Conservation (phyloP, 2,797 vertebrate species). For the Chiroxiphia lanceolata region DNA sequence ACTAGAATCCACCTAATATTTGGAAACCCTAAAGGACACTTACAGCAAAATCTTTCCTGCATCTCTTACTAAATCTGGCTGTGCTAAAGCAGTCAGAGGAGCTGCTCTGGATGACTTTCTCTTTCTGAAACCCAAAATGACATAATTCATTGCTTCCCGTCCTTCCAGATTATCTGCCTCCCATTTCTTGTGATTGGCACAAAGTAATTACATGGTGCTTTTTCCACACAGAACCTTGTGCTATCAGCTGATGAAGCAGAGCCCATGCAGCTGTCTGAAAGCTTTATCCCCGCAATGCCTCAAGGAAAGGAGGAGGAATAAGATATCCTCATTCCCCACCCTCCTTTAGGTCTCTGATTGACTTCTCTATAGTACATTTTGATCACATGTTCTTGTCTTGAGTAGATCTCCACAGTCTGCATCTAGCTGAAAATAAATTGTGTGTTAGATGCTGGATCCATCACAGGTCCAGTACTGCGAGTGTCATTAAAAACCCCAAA, state of each 20-base stretch:
- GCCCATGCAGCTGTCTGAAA: not conserved
- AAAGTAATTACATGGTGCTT: not conserved
- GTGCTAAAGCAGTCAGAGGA: not conserved
- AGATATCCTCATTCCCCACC: not conserved
- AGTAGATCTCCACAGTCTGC: not conserved
- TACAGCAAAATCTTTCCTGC: not conserved
- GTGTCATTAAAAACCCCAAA: not conserved
- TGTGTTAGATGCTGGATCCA: not conserved
- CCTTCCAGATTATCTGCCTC: not conserved
- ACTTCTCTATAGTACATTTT: not conserved
- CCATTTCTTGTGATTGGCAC: not conserved
- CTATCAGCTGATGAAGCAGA: not conserved
- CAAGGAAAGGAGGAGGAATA: not conserved
- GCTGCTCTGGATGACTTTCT: not conserved
- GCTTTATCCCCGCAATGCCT: not conserved
- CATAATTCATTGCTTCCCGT: not conserved
- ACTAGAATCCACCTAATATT: not conserved
- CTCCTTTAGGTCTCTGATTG: not conserved
- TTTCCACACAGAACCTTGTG: not conserved
- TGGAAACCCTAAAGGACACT: not conserved
- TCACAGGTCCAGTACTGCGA: not conserved
- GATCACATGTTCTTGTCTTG: not conserved
- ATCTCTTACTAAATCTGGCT: not conserved
- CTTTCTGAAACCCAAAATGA: not conserved
- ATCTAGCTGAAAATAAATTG: not conserved